Evolutionary conservation across 2,888 invertebrate species (phyloP).

Genomic region (Lutraria lutraria): DNA sequence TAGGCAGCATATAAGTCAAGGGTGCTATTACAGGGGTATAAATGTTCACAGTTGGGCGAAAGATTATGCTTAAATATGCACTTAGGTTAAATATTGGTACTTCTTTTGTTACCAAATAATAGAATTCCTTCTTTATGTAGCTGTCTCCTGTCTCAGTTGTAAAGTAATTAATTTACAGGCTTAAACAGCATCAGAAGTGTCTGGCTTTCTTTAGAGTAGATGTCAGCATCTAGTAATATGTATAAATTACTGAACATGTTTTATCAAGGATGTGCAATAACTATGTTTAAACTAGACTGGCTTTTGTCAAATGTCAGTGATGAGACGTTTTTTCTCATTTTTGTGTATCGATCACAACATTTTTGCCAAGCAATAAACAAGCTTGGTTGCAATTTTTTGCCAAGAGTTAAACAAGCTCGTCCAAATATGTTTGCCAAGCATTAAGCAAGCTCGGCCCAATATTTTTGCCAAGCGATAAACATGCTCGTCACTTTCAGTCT

Average conservation of each 20-base stretch:
- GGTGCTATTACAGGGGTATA: not conserved
- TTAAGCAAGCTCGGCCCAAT: not conserved
- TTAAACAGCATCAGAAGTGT: not conserved
- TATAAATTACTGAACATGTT: constrained; percentile 4
- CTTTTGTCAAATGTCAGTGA: not conserved
- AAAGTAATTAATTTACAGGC: not conserved
- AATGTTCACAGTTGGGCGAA: not conserved
- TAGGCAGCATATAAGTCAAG: not conserved
- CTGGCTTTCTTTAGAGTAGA: not conserved
- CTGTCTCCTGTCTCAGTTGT: not conserved
- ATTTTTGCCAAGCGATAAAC: not conserved
- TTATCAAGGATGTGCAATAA: not conserved
- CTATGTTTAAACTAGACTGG: not conserved
- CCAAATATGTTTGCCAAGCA: not conserved
- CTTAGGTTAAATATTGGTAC: not conserved
- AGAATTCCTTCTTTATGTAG: not conserved
- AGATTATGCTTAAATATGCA: not conserved
- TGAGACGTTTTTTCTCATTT: not conserved
- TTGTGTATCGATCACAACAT: not conserved
- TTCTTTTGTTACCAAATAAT: not conserved
- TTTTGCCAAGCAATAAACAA: not conserved
- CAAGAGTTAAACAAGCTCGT: not conserved
- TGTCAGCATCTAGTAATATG: not conserved
- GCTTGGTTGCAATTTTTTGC: constrained; percentile 1
- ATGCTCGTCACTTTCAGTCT: not conserved